Base-by-base conservation (phyloP, 2,797 vertebrate genomes). In the Typhlichthys subterraneus region DNA sequence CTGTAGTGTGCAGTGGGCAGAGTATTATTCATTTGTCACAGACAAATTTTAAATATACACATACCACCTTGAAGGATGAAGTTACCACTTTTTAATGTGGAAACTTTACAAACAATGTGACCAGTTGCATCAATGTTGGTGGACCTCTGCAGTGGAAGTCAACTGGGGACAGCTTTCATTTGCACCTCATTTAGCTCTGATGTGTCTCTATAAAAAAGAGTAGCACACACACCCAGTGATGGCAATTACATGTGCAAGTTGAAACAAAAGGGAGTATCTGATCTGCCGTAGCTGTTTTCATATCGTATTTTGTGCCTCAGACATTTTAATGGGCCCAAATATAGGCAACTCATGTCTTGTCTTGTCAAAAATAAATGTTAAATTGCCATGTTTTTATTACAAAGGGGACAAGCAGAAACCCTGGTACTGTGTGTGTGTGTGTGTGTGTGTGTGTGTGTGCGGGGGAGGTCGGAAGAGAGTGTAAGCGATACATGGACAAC, bases 1-100 rank as follows among this genome's bases (percentile, higher is more conserved):
- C 46, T 59, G 59, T 65, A 1, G 9, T 11, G 0, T 63, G 29
- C 54, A 57, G 23, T 23, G 23, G 3, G 23, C 60, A 38, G 15
- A 14, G 29, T 45, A 59, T 58, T 71, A 66, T 56, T 46, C 0
- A 65, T 53, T 59, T 65, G 65, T 69, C 55, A 66, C 33, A 63
- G 45, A 38, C 57, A 57, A 12, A 31, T 77, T 75, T 48, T 57
- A 63, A 61, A 53, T 57, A 52, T 61, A 62, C 51, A 63, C 56
- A 57, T 56, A 14, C 9, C 50, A 19, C 50, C 19, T 55, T 55
- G 68, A 65, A 61, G 31, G n/a, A 38, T 53, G 23, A 17, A 52
- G 45, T 59, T 48, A 56, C 50, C 38, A 42, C 48, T 61, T 50
- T 63, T 38, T 38, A 9, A 38, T 9, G 6, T 38, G 33, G 33